A percentile compares a stretch with the other conserved stretches of the same genome.
Evolutionary conservation across 2,113 vertebrate genomes (phyloP).

Genomic region (Indri indri): DNA sequence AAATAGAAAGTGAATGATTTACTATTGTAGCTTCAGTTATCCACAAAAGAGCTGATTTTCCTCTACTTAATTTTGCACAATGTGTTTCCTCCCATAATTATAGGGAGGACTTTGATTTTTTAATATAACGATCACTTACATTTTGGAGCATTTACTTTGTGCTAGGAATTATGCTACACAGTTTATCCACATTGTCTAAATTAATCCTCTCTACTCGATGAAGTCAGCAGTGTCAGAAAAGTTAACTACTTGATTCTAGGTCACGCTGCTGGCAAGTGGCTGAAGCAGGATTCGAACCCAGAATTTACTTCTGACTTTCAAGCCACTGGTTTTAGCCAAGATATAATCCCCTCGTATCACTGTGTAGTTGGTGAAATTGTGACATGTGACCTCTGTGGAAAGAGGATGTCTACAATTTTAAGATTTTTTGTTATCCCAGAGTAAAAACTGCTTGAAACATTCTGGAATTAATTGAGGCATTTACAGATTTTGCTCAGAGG

Average conservation of each 20-base stretch:
- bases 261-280: neutral
- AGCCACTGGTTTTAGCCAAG: neutral
- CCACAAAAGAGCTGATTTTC: neutral
- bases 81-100: neutral
- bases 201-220: neutral
- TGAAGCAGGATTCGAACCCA: neutral
- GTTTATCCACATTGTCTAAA: neutral
- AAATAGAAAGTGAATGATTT: neutral
- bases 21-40: neutral
- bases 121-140: neutral
- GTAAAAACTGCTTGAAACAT: neutral
- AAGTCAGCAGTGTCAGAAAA: neutral
- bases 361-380: neutral
- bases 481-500: conserved; percentile 5
- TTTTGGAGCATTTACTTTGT: neutral
- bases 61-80: neutral
- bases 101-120: neutral
- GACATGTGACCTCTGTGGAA: neutral
- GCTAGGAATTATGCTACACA: neutral
- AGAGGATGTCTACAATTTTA: neutral
- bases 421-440: neutral
- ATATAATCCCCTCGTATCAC: neutral
- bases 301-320: neutral
- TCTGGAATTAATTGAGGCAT: neutral
- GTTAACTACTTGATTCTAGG: neutral